Evolutionary conservation across 2,888 invertebrate genomes (phyloP).

Genomic region (Hecatera dysodea): DNA sequence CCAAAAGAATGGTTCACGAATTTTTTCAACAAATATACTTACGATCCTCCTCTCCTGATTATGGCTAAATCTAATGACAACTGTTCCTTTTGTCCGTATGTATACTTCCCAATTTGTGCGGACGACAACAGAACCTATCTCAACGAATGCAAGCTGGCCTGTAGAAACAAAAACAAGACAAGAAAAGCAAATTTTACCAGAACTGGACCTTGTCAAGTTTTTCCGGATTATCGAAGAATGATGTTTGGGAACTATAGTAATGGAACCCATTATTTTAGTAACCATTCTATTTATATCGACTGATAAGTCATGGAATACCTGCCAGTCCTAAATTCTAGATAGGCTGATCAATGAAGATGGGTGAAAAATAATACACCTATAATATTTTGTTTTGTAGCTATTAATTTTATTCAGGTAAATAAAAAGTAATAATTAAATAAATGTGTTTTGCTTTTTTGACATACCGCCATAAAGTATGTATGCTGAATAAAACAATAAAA

Average conservation of each 20-base stretch:
- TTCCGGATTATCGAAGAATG: slow-evolving; percentile 1
- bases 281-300: not conserved
- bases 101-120: slow-evolving; percentile 74
- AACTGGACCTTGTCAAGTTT: slow-evolving; percentile 40
- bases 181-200: not conserved
- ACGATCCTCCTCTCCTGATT: not conserved
- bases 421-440: no score
- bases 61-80: rapidly evolving
- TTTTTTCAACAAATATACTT: not conserved
- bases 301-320: not conserved
- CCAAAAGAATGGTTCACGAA: not conserved
- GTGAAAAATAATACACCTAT: no score
- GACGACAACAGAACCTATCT: slow-evolving; percentile 71
- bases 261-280: not conserved
- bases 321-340: no score
- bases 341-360: no score
- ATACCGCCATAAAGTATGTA: no score
- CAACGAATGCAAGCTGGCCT: slow-evolving; percentile 72
- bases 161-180: slow-evolving; percentile 51
- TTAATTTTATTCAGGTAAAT: no score
- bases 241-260: not conserved
- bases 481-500: no score
- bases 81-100: slow-evolving; percentile 67
- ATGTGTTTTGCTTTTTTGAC: no score
- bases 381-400: no score